Base-by-base conservation (phyloP, 2,797 vertebrate genomes). In the Parauchenoglanis ngamensis region DNA sequence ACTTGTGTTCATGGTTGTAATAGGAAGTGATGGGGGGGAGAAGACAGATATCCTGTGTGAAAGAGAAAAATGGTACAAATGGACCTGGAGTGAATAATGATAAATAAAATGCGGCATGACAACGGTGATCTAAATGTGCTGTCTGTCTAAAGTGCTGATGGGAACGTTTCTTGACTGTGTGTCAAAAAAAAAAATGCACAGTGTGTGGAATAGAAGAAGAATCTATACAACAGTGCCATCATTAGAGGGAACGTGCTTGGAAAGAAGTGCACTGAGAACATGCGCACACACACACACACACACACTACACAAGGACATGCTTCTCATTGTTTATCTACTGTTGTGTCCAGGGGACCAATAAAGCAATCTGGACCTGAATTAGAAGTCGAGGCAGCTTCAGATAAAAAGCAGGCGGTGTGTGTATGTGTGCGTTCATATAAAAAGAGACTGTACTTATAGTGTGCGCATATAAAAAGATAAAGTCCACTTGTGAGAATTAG, bases 91-190 rank as follows among this genome's bases (percentile, higher is more conserved):
- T 76, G 87, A 88, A 88, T 86, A 65, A 84, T 72, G 85, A 83
- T 83, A 88, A 89, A 89, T 89, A 86, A 88, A 87, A 82, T 49
- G 57, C 46, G 3, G 79, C n/a, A 52, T 49, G 76, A 68, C 75
- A 72, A 83, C 73, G 81, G 87, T 85, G 87, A 89, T 89, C 86
- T 84, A 92, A 90, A 91, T 90, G 90, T 76, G 12, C 91, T 89
- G 83, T 31, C 67, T 40, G 40, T 85, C 89, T 80, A 89, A 91
- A 92, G 90, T 89, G 93, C 92, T 92, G 92, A 95, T 91, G 91
- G 91, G 91, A 89, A 93, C 88, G 88, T 82, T 40, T 87, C 63
- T 88, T 92, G 91, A 93, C 92, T 88, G 90, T 90, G 90, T 90
- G 28, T 87, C 77, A 81, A n/a, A 40, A 25, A 44, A 44, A 28